Evolutionary conservation across 2,888 invertebrate species (phyloP).

Genomic region (Lumbricus terrestris): DNA sequence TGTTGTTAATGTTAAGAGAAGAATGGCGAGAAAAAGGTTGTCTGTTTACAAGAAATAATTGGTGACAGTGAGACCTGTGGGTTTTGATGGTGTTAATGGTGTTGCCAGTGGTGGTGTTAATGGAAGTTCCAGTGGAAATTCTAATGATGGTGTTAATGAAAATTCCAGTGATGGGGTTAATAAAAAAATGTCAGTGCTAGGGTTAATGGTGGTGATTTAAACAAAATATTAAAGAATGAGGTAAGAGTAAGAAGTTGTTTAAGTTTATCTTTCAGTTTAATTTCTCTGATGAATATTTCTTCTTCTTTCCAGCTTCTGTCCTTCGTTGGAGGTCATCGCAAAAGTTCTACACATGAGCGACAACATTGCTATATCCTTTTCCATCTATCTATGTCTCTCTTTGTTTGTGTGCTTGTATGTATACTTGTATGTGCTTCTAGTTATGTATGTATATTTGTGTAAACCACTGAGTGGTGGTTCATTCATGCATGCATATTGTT

Average conservation of each 20-base stretch:
- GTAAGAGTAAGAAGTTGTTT: not conserved
- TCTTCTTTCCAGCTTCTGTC: constrained; percentile 56
- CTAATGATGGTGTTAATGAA: not conserved
- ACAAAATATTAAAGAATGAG: not conserved
- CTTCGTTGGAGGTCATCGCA: constrained; percentile 60
- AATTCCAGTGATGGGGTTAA: not conserved
- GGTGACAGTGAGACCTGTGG: not conserved
- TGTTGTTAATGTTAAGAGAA: too few relatives aligned
- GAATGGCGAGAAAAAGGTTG: too few relatives aligned
- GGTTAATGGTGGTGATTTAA: too few relatives aligned
- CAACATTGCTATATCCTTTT: constrained; percentile 60
- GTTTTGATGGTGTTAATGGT: not conserved
- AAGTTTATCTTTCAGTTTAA: not conserved
- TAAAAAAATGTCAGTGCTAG: too few relatives aligned
- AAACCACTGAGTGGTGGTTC: too few relatives aligned
- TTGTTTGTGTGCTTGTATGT: not conserved
- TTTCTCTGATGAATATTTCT: too few relatives aligned
- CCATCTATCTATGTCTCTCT: not conserved
- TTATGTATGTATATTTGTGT: not conserved
- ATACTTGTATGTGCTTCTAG: too few relatives aligned
- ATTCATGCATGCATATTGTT: not conserved
- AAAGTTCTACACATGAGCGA: constrained; percentile 60
- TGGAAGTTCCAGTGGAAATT: not conserved
- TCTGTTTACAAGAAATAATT: not conserved
- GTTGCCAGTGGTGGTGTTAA: not conserved